Evolutionary conservation across 2,888 invertebrate species (phyloP).

Genomic region (Cosmopolites sordidus): DNA sequence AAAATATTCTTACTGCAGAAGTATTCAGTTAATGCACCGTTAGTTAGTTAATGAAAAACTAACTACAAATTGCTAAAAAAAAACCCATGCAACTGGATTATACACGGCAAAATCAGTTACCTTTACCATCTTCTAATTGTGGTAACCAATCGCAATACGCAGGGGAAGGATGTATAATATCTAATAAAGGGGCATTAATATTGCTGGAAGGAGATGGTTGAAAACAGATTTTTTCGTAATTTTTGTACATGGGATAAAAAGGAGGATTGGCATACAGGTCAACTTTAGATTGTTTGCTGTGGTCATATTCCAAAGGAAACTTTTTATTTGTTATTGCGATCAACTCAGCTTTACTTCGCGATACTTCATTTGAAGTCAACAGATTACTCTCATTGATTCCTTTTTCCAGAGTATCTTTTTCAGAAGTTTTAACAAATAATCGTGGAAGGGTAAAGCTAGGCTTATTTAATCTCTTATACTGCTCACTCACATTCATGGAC

Average conservation of each 20-base stretch:
- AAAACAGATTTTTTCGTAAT: conserved; percentile 14
- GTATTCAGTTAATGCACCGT: conserved; percentile 33
- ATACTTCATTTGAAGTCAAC: conserved; percentile 32
- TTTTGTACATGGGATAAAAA: conserved; percentile 43
- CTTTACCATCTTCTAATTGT: conserved; percentile 41
- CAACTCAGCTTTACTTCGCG: conserved; percentile 38
- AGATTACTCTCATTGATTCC: conserved; percentile 20
- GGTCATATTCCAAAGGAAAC: conserved; percentile 42
- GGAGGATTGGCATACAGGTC: conserved; percentile 45
- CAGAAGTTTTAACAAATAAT: conserved; percentile 41
- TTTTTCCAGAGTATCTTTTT: too few relatives aligned
- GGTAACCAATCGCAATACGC: conserved; percentile 49
- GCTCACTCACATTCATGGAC: not conserved
- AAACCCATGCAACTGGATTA: conserved; percentile 45
- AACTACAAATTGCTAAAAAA: conserved; percentile 36
- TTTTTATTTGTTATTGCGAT: conserved; percentile 38
- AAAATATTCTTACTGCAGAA: conserved; percentile 47
- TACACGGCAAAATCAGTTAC: conserved; percentile 40
- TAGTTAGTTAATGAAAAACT: conserved; percentile 37
- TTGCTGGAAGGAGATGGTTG: too few relatives aligned
- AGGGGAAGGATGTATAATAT: conserved; percentile 11
- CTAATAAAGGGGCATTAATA: not conserved
- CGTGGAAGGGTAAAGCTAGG: conserved; percentile 44
- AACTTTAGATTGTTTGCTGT: conserved; percentile 28
- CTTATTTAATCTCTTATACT: conserved; percentile 11